Evolutionary conservation across 2,113 vertebrate genomes (phyloP).

Genomic region (Vulpes ferrilata): DNA sequence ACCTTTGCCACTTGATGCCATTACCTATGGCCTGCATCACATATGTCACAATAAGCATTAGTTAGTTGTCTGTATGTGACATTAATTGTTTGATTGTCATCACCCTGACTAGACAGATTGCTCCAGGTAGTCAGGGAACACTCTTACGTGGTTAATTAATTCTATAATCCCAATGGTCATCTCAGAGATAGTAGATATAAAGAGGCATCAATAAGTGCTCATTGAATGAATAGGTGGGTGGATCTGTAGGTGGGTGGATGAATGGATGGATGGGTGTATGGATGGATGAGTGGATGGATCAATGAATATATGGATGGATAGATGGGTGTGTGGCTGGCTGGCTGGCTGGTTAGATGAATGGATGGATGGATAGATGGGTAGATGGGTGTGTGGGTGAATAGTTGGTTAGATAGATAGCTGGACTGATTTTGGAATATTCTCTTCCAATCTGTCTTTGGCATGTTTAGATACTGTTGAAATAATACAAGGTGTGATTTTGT

Average conservation of each 20-base stretch:
- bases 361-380: not conserved
- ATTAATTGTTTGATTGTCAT: too few species aligned
- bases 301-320: not conserved
- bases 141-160: not conserved
- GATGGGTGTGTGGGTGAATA: not conserved
- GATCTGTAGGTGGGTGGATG: not conserved
- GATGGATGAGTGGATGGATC: not conserved
- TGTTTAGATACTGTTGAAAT: conserved; percentile 17
- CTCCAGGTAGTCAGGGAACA: not conserved
- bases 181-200: not conserved
- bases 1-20: not conserved
- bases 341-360: not conserved
- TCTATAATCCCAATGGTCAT: not conserved
- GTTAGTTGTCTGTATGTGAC: not conserved
- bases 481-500: not conserved
- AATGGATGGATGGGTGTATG: fast-evolving
- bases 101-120: not conserved
- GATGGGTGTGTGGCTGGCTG: too few species aligned
- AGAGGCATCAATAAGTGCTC: not conserved
- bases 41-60: not conserved
- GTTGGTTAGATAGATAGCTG: not conserved
- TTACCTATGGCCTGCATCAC: not conserved
- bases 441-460: not conserved
- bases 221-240: not conserved
- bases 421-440: not conserved